Base-by-base conservation (phyloP, 23 tunicate species). In the Oikopleura albicans region DNA sequence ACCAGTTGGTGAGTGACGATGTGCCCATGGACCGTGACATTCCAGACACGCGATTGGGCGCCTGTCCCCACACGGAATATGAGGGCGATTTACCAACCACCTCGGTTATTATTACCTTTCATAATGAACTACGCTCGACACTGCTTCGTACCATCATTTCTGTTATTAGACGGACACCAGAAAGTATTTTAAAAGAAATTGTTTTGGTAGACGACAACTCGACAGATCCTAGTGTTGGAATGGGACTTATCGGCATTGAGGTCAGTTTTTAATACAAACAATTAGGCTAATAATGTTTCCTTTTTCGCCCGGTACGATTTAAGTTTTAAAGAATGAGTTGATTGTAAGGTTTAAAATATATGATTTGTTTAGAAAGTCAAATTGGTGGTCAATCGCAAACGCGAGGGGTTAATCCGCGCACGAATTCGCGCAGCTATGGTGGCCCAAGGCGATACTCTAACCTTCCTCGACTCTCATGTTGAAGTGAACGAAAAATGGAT, bases 211-310 rank as follows among this genome's bases (percentile, higher is more conserved):
- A 71, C 37, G 79, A 71, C 31, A 29, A 16, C 31, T 71, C 79
- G 2, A 12, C 36, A 2, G 37, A 16, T 37, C 79, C 90, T 34
- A 56, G 66, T n/a, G 94, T 89, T 56, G 97, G 97, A n/a, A 40
- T 75, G 39, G 84, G 76, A 39, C 76, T 92, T 28, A 88, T 86
- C 37, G 41, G 84, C 39, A 89, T 92, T 39, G 91, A 87, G 38
- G 88, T 92, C 41, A 79, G 89, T 84, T 84, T 92, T 31, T 87
- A 89, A 66, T 40, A 87, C 40, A 84, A 91, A 57, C 85, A 92
- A 41, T 88, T 89, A 87, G 97, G 97, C 59, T 22, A 8, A n/a
- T n/a, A n/a, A n/a, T n/a, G n/a, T n/a, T n/a, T n/a, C n/a, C n/a
- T n/a, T n/a, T n/a, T n/a, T n/a, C n/a, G n/a, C n/a, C n/a, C n/a